These are phyloP conservation scores for Coelopa frigida DNA, from an alignment of 1,140 invertebrate species.

Conservation along the genomic window DNA sequence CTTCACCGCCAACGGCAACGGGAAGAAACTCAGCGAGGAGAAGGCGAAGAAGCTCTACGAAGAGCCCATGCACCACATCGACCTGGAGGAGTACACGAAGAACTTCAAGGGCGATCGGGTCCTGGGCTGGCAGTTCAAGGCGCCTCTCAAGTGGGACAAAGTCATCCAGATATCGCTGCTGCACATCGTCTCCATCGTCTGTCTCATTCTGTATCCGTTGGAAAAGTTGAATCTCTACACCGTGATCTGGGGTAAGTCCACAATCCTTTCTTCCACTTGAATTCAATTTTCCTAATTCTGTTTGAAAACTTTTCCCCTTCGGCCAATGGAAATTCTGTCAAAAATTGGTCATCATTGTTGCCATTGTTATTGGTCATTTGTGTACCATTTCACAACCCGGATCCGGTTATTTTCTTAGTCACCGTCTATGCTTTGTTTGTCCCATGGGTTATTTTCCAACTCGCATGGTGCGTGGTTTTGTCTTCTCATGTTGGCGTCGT, in stretches of 20 bases:
- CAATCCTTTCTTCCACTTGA: slow-evolving; percentile 6
- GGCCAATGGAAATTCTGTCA: no score
- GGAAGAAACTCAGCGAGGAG: slow-evolving; percentile 6
- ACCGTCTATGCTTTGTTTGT: no score
- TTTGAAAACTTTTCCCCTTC: no score
- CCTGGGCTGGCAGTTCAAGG: slow-evolving; percentile 33
- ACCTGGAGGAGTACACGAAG: slow-evolving; percentile 31
- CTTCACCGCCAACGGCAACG: slow-evolving; percentile 5
- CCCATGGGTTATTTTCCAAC: no score
- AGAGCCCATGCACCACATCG: slow-evolving; percentile 19
- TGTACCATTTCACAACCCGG: no score
- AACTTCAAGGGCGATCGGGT: slow-evolving; percentile 33
- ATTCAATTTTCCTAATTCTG: no score
- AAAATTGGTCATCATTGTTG: no score
- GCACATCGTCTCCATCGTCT: slow-evolving; percentile 28
- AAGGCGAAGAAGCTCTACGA: slow-evolving; percentile 5
- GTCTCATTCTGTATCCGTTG: slow-evolving; percentile 26
- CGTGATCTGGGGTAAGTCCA: slow-evolving; percentile 41
- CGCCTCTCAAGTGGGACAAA: slow-evolving; percentile 45
- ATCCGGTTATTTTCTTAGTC: no score
- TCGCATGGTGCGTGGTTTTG: no score
- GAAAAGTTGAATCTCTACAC: slow-evolving; percentile 16
- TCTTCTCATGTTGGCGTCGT: no score
- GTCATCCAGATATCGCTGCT: slow-evolving; percentile 39
- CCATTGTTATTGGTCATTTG: no score